Conservation (phyloP, 2,113 vertebrate species). For the Gambusia affinis region DNA sequence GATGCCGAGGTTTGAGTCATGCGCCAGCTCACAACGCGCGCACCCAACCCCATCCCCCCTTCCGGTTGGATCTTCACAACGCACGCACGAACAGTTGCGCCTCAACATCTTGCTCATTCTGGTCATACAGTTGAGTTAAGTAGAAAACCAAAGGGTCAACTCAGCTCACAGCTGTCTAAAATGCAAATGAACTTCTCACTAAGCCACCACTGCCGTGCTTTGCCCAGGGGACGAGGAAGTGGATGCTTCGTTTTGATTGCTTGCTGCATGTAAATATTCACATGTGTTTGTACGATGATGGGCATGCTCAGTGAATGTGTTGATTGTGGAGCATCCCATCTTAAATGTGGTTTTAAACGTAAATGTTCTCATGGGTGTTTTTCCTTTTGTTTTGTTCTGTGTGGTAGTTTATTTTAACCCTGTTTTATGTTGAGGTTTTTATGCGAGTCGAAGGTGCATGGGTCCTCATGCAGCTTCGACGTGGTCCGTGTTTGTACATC, state of each 20-base stretch:
- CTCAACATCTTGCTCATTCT: not conserved
- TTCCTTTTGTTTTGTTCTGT: conserved; percentile 1
- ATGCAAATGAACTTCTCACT: not conserved
- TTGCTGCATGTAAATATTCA: conserved; percentile 62
- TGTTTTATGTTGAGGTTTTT: not conserved
- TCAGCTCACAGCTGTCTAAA: conserved; percentile 38
- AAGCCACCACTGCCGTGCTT: conserved; percentile 46
- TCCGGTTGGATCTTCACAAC: no score
- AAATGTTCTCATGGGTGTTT: conserved; percentile 28
- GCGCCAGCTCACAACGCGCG: no score
- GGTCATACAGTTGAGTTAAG: not conserved
- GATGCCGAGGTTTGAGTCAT: no score
- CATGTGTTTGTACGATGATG: conserved; percentile 21
- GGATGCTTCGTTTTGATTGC: conserved; percentile 1
- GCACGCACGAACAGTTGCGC: no score
- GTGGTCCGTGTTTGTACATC: conserved; percentile 17
- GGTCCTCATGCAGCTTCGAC: conserved; percentile 18
- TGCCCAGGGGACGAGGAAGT: conserved; percentile 41
- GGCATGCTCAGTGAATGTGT: conserved; percentile 8
- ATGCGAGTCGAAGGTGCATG: conserved; percentile 17
- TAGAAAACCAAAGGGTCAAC: not conserved
- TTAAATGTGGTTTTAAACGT: not conserved
- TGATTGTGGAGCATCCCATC: conserved; percentile 14
- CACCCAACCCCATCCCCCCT: no score
- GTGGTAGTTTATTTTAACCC: not conserved